phyloP scores from a whole-genome alignment of 2,888 invertebrate genomes.

The Crepidodera aurea region DNA sequence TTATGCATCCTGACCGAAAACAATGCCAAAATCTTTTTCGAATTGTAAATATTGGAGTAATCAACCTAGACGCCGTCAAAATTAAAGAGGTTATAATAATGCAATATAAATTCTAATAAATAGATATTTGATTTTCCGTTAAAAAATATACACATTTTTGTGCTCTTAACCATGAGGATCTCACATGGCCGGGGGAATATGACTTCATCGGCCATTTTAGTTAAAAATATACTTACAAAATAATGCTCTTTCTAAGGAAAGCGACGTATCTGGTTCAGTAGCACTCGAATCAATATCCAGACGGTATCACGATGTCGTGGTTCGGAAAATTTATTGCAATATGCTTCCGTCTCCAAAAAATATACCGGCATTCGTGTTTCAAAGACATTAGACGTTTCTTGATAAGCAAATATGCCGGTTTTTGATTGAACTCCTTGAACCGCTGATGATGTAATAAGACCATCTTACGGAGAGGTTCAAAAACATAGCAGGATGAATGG shows the following conservation, averaged over 20 bases:
- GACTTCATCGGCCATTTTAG: no score
- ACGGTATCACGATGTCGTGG: slow-evolving; percentile 8
- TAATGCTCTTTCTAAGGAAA: neutral
- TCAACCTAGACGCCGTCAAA: slow-evolving; percentile 6
- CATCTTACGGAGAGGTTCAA: no score
- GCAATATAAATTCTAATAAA: no score
- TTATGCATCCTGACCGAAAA: slow-evolving; percentile 31
- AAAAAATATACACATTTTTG: no score
- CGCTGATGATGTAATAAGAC: neutral
- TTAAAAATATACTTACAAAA: slow-evolving; percentile 4
- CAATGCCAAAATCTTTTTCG: slow-evolving; percentile 36
- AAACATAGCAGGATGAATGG: no score
- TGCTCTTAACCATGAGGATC: no score
- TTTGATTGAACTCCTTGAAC: slow-evolving; percentile 11
- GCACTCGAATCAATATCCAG: slow-evolving; percentile 1
- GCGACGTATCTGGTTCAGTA: neutral
- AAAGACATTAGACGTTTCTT: slow-evolving; percentile 4
- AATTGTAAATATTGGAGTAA: slow-evolving; percentile 33
- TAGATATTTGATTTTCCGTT: no score
- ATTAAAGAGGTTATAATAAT: neutral
- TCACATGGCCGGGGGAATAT: no score
- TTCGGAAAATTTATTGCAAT: slow-evolving; percentile 15
- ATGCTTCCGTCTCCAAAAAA: slow-evolving; percentile 13
- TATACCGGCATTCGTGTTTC: slow-evolving; percentile 4
- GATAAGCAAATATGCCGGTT: neutral